Evolutionary conservation across 1,140 invertebrate species (phyloP).

Genomic region (Diachasmimorpha longicaudata): DNA sequence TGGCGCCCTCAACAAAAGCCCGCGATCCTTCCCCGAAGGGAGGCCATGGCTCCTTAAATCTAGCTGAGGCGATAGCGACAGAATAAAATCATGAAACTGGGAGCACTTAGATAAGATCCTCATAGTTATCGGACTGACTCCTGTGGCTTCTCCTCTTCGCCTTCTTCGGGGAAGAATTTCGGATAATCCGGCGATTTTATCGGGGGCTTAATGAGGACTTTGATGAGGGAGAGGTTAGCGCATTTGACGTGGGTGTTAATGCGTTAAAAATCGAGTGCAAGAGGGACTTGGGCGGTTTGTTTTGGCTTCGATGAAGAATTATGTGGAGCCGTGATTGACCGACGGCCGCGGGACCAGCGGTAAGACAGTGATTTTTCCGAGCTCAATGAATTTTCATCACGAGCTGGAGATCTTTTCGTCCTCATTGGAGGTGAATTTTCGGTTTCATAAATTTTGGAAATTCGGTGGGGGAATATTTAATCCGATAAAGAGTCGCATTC

Average conservation of each 20-base stretch:
- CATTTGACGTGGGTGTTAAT: background rate
- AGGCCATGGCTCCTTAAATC: conserved; percentile 23
- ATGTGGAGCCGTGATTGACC: background rate
- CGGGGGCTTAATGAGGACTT: conserved; percentile 6
- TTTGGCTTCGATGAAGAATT: background rate
- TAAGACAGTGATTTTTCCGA: no score
- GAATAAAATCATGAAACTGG: conserved; percentile 43
- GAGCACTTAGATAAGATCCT: conserved; percentile 53
- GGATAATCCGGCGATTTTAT: background rate
- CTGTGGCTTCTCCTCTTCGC: conserved; percentile 31
- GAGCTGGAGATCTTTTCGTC: no score
- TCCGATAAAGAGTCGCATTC: no score
- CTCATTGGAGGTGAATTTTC: no score
- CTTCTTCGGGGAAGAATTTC: background rate
- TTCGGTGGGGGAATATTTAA: no score
- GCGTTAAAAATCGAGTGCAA: background rate
- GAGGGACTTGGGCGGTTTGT: no score
- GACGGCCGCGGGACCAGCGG: no score
- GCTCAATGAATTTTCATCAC: no score
- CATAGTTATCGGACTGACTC: conserved; percentile 54
- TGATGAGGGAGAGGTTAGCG: background rate
- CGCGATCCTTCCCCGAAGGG: conserved; percentile 44
- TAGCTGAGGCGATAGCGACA: background rate
- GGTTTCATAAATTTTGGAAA: no score
- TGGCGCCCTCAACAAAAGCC: conserved; percentile 46